Evolutionary conservation across 2,113 vertebrate genomes (phyloP), one percentile per base, ranked within the genome.

Genomic region (Oreochromis tanganicae): DNA sequence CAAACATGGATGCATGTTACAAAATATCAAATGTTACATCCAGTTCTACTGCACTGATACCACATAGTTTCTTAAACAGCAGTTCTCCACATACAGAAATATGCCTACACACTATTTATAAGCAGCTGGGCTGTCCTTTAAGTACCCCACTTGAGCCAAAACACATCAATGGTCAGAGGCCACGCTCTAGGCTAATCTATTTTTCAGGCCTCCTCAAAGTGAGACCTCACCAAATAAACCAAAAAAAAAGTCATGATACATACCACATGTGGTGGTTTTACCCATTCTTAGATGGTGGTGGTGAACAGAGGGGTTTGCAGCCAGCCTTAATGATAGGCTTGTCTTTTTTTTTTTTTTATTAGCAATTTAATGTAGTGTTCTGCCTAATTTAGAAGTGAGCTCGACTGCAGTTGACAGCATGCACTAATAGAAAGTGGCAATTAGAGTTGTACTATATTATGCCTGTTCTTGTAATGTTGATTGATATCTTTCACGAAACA

Each of bases 71-170:
- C 27, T 32, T 78, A 78, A 78, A 50, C 71, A 78, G 16, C 24
- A 50, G 9, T 32, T 78, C 71, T 78, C 43, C 27, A 19, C 43
- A 78, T 50, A 75, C 27, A 29, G 43, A 50, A 50, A 17, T 0
- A 78, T 32, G 16, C 9, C 43, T 0, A 19, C 24, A 12, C 9
- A 32, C 43, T 12, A 5, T 32, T 46, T 50, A 50, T 19, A 78
- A 78, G 71, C 21, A 78, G 71, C 71, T 32, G 71, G 6, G 6
- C 43, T 75, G 71, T 50, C 43, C 16, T 78, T 50, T 48, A 75
- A 29, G 43, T 7, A 12, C 41, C 43, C 41, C 43, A 50, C 9
- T 32, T n/a, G 16, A 8, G 71, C 71, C 14, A 50, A 50, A 78
- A 32, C 6, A 2, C 43, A 19, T 29, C 24, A 48, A 3, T 0